Conservation (phyloP, 2,888 invertebrate species). For the Phengaris arion region DNA sequence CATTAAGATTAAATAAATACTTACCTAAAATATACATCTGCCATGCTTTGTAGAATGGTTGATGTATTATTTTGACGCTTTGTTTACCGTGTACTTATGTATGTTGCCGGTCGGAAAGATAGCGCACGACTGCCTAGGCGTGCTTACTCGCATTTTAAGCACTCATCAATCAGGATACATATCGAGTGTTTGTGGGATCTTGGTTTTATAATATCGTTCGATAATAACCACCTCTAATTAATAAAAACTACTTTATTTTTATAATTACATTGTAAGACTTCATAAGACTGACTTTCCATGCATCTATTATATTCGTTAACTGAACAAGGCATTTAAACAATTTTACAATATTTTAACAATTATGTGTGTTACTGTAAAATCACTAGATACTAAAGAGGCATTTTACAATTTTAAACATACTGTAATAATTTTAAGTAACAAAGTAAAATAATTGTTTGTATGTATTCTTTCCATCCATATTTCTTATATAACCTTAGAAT, state of each 20-base stretch:
- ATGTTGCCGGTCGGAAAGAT: no score
- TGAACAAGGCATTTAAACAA: background rate
- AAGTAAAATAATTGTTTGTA: background rate
- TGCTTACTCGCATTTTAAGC: no score
- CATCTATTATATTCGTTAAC: background rate
- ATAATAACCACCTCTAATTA: background rate
- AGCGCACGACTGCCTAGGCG: no score
- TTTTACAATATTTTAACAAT: background rate
- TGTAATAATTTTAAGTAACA: background rate
- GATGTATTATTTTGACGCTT: no score
- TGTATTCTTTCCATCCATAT: background rate
- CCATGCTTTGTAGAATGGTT: no score
- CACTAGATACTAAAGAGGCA: background rate
- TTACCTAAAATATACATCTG: no score
- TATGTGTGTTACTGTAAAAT: background rate
- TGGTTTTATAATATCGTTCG: no score
- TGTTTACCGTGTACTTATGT: no score
- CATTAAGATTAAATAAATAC: no score
- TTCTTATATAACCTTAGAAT: background rate
- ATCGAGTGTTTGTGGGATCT: no score
- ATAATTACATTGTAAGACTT: conserved; percentile 8
- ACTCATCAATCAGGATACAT: no score
- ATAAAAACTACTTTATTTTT: background rate
- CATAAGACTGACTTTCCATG: conserved; percentile 4
- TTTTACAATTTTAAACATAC: background rate